A percentile compares a stretch with the other conserved stretches of the same genome.
Evolutionary conservation across 2,797 vertebrate genomes (phyloP).

Genomic region (Labeo calbasu): DNA sequence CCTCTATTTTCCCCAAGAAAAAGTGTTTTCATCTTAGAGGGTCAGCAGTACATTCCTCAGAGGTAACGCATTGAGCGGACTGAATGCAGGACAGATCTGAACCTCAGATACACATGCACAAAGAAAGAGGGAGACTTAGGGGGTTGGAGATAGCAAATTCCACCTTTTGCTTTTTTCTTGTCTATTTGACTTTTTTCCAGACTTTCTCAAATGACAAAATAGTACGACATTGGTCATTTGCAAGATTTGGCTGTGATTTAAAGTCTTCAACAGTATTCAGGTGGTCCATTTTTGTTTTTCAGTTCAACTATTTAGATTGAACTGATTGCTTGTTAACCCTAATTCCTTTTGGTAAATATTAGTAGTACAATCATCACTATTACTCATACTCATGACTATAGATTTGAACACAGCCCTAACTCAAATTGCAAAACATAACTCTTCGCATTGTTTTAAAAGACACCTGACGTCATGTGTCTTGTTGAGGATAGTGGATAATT

Average conservation of each 20-base stretch:
- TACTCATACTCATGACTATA: background rate
- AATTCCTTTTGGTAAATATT: background rate
- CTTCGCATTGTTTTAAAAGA: background rate
- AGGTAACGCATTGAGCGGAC: conserved; percentile 3
- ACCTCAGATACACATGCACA: conserved; percentile 17
- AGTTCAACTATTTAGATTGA: background rate
- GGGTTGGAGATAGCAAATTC: background rate
- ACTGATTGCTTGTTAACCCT: background rate
- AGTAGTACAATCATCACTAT: background rate
- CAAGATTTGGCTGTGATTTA: background rate
- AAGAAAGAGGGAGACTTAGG: conserved; percentile 22
- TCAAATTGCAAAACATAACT: background rate
- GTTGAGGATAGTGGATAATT: background rate
- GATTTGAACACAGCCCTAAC: background rate
- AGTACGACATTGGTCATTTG: background rate
- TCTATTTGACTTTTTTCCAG: background rate
- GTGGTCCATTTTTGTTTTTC: background rate
- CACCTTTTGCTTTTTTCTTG: background rate
- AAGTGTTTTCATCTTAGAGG: conserved; percentile 3
- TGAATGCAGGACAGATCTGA: conserved; percentile 33
- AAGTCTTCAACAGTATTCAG: background rate
- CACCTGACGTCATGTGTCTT: background rate
- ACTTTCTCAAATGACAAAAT: background rate
- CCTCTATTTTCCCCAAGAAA: conserved; percentile 4
- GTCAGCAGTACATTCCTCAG: conserved; percentile 31